Evolutionary conservation across 2,888 invertebrate genomes (phyloP).

Genomic region (Lycaena phlaeas): DNA sequence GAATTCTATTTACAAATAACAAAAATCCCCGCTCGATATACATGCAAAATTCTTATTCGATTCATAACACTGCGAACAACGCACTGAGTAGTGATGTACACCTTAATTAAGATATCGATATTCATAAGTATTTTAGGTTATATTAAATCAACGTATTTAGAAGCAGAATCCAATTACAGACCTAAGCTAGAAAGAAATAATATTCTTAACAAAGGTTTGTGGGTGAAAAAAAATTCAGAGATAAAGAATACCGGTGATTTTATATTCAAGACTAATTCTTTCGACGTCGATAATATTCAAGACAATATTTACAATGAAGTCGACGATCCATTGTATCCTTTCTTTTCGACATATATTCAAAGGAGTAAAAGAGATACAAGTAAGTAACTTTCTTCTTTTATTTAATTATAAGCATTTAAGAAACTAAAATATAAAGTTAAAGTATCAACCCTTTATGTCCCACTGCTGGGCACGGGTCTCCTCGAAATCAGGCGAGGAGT

Average conservation of each 20-base stretch:
- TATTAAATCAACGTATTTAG: conserved; percentile 24
- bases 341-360: conserved; percentile 32
- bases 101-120: conserved; percentile 27
- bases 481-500: no score
- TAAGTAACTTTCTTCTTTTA: conserved; percentile 35
- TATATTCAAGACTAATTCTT: conserved; percentile 39
- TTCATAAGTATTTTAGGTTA: conserved; percentile 22
- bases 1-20: conserved; percentile 35
- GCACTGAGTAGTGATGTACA: conserved; percentile 34
- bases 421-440: no score
- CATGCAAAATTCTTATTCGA: conserved; percentile 26
- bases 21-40: conserved; percentile 29
- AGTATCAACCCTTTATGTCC: no score
- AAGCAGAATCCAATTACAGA: conserved; percentile 29
- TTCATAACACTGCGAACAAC: conserved; percentile 20
- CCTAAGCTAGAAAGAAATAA: conserved; percentile 43
- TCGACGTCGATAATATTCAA: conserved; percentile 39
- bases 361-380: conserved; percentile 39
- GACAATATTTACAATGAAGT: conserved; percentile 35
- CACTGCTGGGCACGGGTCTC: no score
- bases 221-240: conserved; percentile 30
- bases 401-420: no score
- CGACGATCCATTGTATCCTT: conserved; percentile 26
- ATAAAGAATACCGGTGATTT: conserved; percentile 29
- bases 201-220: conserved; percentile 46